phyloP scores from a whole-genome alignment of 2,888 invertebrate genomes.

The Hydrotaea cyrtoneurina region DNA sequence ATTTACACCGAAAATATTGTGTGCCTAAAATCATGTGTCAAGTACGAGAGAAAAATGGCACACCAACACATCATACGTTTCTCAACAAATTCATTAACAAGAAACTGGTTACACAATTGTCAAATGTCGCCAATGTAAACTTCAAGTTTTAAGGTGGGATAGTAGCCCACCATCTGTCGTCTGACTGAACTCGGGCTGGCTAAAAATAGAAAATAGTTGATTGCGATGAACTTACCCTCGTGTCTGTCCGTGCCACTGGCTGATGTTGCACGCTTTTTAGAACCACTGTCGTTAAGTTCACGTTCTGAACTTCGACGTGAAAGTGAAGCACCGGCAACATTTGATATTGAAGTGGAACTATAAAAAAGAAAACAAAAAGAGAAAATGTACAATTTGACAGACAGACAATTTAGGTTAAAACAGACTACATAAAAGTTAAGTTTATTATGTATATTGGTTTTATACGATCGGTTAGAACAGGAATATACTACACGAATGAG shows the following conservation, averaged over 20 bases:
- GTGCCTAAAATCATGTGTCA: conserved; percentile 15
- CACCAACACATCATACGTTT: conserved; percentile 49
- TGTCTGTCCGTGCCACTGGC: conserved; percentile 87
- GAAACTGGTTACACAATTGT: conserved; percentile 54
- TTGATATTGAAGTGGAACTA: conserved; percentile 94
- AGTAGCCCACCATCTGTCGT: conserved; percentile 48
- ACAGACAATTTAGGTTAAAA: no score
- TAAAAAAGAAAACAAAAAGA: conserved; percentile 25
- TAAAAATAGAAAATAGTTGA: background rate
- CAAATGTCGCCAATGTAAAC: conserved; percentile 47
- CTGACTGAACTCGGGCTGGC: background rate
- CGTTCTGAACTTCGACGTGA: conserved; percentile 93
- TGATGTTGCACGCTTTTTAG: conserved; percentile 89
- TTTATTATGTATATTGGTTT: no score
- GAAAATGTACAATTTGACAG: background rate
- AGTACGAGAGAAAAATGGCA: conserved; percentile 19
- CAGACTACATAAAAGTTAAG: no score
- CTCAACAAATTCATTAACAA: conserved; percentile 69
- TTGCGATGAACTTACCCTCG: conserved; percentile 82
- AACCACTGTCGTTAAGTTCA: conserved; percentile 85
- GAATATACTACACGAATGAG: no score
- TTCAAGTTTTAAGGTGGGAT: conserved; percentile 29
- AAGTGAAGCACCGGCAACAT: conserved; percentile 90
- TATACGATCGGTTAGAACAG: no score
- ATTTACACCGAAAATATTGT: conserved; percentile 39